phyloP scores from a whole-genome alignment of 1,140 invertebrate species.

The Colletes gigas region DNA sequence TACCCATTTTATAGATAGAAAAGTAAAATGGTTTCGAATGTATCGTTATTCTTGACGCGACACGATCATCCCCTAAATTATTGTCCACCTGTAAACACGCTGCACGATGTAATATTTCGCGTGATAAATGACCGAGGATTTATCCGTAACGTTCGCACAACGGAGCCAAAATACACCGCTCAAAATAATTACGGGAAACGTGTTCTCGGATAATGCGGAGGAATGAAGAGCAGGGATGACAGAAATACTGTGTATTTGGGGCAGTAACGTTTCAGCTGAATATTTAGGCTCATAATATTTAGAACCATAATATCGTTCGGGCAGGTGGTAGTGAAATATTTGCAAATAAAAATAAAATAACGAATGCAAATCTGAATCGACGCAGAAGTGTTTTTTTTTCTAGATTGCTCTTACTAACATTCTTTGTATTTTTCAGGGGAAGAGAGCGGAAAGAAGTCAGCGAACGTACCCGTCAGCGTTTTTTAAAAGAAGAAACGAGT shows the following conservation, averaged over 20 bases:
- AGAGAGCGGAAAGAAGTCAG: slow-evolving; percentile 4
- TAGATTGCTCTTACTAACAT: not conserved
- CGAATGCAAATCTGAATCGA: too few relatives aligned
- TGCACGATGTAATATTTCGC: too few relatives aligned
- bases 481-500: slow-evolving; percentile 11
- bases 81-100: too few relatives aligned
- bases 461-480: not conserved
- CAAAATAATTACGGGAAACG: not conserved
- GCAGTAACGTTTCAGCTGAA: not conserved
- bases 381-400: not conserved
- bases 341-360: too few relatives aligned
- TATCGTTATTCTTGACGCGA: too few relatives aligned
- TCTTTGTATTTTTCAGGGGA: slow-evolving; percentile 11
- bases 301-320: too few relatives aligned
- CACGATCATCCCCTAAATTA: too few relatives aligned
- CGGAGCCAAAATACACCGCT: not conserved
- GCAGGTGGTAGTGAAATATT: too few relatives aligned
- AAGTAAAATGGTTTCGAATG: too few relatives aligned
- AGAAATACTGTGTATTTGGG: not conserved
- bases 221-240: not conserved
- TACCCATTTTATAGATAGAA: too few relatives aligned
- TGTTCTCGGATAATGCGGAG: not conserved
- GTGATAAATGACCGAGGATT: too few relatives aligned
- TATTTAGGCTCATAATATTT: not conserved
- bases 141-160: not conserved